These are phyloP conservation scores for Marmota flaviventris DNA, from an alignment of 2,113 vertebrate species.

Conservation along the genomic window DNA sequence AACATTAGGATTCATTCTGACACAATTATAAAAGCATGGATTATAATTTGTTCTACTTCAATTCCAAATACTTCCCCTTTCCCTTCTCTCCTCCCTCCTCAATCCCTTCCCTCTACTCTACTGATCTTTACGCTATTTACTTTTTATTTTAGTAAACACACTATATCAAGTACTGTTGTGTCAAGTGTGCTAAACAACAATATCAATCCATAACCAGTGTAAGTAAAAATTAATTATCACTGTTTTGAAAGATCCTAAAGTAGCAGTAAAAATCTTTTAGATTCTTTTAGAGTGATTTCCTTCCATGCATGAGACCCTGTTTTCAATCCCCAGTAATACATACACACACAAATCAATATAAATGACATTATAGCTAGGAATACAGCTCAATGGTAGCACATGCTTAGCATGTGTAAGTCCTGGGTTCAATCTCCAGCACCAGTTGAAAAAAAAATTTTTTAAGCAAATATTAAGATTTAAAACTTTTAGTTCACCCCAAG, in stretches of 20 bases:
- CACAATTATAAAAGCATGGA: too few species aligned
- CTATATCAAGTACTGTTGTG: background rate
- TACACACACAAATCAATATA: background rate
- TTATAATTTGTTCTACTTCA: too few species aligned
- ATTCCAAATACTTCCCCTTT: too few species aligned
- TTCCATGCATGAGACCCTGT: background rate
- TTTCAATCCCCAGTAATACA: background rate
- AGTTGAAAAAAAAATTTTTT: background rate
- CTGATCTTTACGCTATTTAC: too few species aligned
- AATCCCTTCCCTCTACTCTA: too few species aligned
- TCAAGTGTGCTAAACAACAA: background rate
- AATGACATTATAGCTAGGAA: background rate
- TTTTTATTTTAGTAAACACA: background rate
- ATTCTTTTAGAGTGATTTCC: too few species aligned
- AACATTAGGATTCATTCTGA: too few species aligned
- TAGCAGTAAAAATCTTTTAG: background rate
- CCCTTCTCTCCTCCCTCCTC: too few species aligned
- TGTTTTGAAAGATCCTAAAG: constrained; percentile 47
- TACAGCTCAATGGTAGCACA: background rate
- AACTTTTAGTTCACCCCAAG: background rate
- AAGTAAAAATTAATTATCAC: constrained; percentile 53
- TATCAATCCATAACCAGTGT: background rate
- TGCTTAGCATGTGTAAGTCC: background rate
- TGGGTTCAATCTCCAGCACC: background rate
- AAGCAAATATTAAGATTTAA: constrained; percentile 51